Base-by-base conservation (phyloP, 2,797 vertebrate genomes). In the Hyperoplus immaculatus region DNA sequence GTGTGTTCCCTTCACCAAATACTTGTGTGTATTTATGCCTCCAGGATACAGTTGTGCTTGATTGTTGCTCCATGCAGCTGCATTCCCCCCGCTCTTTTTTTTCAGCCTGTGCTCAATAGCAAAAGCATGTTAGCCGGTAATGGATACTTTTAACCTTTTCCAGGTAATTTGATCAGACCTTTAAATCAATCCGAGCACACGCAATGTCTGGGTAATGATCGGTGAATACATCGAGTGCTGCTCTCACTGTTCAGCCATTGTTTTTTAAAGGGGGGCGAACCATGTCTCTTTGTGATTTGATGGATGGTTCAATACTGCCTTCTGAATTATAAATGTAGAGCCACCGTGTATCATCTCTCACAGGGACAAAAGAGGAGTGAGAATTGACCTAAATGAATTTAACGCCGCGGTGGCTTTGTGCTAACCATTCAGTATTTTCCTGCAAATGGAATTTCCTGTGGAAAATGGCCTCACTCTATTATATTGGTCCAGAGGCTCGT, bases 141-240 rank as follows among this genome's bases (percentile, higher is more conserved):
- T 92, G 80, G 86, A 94, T 92, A 91, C 85, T 91, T 94, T 92
- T 93, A 95, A 94, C 93, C 92, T 95, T 95, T 93, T 85, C 86
- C 86, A 87, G 85, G 92, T 95, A 94, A 94, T 95, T 94, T 87
- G 81, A 93, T 94, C 89, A 80, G 76, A 78, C 87, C 75, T 88
- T 95, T 91, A 93, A 95, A 95, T 95, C 92, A 93, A 93, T 94
- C 82, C 78, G 72, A 72, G 79, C 82, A 68, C 75, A 76, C 82
- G 75, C 75, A 71, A 86, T 63, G 85, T 90, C 81, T 81, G 80
- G 74, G 81, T 92, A 92, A 89, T 91, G 91, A 92, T 94, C 71
- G 75, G 76, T 55, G 82, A 77, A 89, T 78, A 62, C 70, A 83
- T 77, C 49, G 36, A 78, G 72, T 64, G 82, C 71, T 72, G 80